phyloP scores from a whole-genome alignment of 2,888 invertebrate genomes.

The Lithosia quadra region DNA sequence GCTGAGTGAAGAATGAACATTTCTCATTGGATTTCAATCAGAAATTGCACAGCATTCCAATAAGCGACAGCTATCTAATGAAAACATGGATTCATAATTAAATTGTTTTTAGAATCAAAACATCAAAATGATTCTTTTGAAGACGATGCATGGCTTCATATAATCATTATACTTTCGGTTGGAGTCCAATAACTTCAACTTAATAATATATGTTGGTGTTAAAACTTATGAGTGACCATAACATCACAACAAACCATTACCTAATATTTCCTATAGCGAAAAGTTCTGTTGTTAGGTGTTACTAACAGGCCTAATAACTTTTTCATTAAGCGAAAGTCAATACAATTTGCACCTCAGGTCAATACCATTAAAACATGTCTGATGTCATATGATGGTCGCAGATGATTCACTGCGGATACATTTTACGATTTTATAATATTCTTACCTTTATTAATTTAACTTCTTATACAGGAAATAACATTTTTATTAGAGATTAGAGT shows the following conservation, averaged over 20 bases:
- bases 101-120: background rate
- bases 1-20: background rate
- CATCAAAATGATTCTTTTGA: too few species aligned
- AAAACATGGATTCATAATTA: background rate
- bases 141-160: too few species aligned
- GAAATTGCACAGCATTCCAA: background rate
- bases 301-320: background rate
- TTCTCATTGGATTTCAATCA: background rate
- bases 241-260: background rate
- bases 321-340: conserved; percentile 15
- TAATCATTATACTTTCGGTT: background rate
- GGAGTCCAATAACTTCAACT: background rate
- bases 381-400: conserved; percentile 59
- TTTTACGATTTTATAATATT: conserved; percentile 14
- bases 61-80: background rate
- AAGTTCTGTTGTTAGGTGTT: too few species aligned
- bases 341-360: too few species aligned
- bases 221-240: background rate
- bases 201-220: too few species aligned
- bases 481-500: conserved; percentile 49
- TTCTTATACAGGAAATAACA: conserved; percentile 51
- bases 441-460: conserved; percentile 39
- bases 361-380: conserved; percentile 44
- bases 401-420: conserved; percentile 45
- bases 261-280: background rate